Evolutionary conservation across 2,888 invertebrate species (phyloP), one percentile per base, ranked within the genome.

Genomic region (Acanthopleura granulata): DNA sequence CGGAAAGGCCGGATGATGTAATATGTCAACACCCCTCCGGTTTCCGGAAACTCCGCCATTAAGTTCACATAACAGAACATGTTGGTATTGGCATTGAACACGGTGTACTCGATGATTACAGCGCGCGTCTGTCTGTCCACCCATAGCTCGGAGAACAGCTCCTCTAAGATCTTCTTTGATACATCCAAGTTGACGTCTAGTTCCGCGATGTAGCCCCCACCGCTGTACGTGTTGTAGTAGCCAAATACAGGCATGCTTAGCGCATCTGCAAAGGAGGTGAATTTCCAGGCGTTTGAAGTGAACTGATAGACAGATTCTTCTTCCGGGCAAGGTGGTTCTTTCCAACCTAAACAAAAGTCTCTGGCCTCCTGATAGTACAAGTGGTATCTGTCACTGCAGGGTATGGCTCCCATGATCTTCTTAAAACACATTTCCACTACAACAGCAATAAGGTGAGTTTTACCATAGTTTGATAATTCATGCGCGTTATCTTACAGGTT

Each of bases 91-190:
- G 85, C 83, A 76, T 86, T 87, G 76, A 84, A 88, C 25, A 88
- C 66, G n/a, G 86, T 85, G 75, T 87, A 86, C 76, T 89, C 89
- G 11, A 88, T 72, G 66, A 88, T 85, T 9, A 88, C 82, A 14
- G 85, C 87, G 14, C 87, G 78, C 1, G 88, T 87, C 61, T 81
- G 80, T 30, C 81, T 72, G 74, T 89, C 87, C 27, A 88, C 77
- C 89, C 89, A 88, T 12, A 76, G 72, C 57, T 76, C 71, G 3
- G 76, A 29, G 1, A 78, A 71, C 9, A 88, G 78, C 57, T 83
- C 81, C 25, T 78, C 27, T 40, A 80, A 27, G 72, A 79, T 76
- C 66, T 75, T 51, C n/a, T 70, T 61, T 0, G 83, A 77, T 14
- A 77, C 72, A 29, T 77, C 76, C 11, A 75, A 72, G 66, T 75